These are phyloP conservation scores for Dryococelus australis DNA, from an alignment of 2,888 invertebrate genomes.

Conservation along the genomic window DNA sequence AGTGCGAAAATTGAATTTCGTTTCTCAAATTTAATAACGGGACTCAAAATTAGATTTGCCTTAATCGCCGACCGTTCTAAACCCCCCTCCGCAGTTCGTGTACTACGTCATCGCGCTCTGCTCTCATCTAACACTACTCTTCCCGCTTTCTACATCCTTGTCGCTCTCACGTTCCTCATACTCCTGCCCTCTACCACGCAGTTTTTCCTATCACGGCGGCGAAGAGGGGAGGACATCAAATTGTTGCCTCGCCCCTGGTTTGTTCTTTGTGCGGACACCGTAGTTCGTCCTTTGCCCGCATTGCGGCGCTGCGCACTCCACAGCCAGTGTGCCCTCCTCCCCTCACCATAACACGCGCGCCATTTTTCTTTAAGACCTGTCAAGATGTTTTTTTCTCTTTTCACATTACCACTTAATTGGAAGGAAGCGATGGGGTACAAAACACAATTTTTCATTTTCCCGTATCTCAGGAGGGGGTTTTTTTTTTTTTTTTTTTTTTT, in stretches of 20 bases:
- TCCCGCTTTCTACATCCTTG: neutral
- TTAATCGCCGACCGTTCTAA: neutral
- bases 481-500: neutral
- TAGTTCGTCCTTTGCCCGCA: conserved; percentile 1
- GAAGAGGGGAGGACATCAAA: neutral
- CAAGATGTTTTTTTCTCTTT: conserved; percentile 10
- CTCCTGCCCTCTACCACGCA: neutral
- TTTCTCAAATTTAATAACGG: conserved; percentile 16
- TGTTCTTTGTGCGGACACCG: neutral
- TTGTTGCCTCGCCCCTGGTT: neutral
- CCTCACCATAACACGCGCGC: neutral
- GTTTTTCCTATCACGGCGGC: neutral
- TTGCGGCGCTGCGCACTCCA: neutral
- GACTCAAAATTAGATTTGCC: conserved; percentile 16
- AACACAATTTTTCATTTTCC: conserved; percentile 4
- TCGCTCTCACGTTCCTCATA: neutral
- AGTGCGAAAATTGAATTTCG: conserved; percentile 16
- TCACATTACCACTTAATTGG: conserved; percentile 5
- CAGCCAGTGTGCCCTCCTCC: neutral
- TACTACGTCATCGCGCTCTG: neutral
- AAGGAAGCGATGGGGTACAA: conserved; percentile 16
- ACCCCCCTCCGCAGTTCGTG: neutral
- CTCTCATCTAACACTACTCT: neutral
- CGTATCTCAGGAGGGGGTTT: neutral
- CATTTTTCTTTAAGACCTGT: conserved; percentile 4